Evolutionary conservation across 2,113 vertebrate species (phyloP), one percentile per base, ranked within the genome.

Genomic region (Gobius niger): DNA sequence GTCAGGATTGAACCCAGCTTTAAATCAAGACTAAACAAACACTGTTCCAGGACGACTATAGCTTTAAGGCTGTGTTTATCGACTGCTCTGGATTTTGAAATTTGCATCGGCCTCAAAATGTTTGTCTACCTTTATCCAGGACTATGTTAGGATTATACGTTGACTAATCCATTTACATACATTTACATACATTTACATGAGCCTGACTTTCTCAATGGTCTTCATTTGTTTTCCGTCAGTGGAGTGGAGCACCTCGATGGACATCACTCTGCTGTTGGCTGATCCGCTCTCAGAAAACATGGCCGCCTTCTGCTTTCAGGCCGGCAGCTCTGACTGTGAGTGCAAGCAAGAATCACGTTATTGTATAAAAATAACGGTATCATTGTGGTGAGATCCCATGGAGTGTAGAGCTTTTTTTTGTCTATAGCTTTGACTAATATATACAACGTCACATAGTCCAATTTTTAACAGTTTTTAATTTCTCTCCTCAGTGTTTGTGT

Each of bases 211-310:
- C 34, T 1, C 46, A 7, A 8, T 8, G 47, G 14, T 13, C 46
- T 51, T 19, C 34, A 4, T 47, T 6, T 51, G 40, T 8, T 69
- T 67, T 69, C 69, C 81, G 68, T 2, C 88, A 99, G 98, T 99
- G 94, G 95, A 96, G 71, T 99, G 98, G 98, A 96, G 87, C 80
- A 91, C 95, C 3, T 88, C 94, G 15, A 87, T 98, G 88, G 92
- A 93, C 1, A 6, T 94, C 47, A 80, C 73, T 0, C 75, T 95
- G 76, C 90, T 99, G 82, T 88, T 94, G 40, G 82, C 92, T 0
- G 97, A 99, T 87, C 93, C 94, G 0, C 80, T 92, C 47, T 96
- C 97, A 19, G 97, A 98, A 65, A 87, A 96, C 65, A 89, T 99
- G 76, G 96, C 93, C 15, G 96, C 93, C 3, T 82, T 99, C 85